phyloP scores from a whole-genome alignment of 1,140 invertebrate species.

The Drosophila athabasca region DNA sequence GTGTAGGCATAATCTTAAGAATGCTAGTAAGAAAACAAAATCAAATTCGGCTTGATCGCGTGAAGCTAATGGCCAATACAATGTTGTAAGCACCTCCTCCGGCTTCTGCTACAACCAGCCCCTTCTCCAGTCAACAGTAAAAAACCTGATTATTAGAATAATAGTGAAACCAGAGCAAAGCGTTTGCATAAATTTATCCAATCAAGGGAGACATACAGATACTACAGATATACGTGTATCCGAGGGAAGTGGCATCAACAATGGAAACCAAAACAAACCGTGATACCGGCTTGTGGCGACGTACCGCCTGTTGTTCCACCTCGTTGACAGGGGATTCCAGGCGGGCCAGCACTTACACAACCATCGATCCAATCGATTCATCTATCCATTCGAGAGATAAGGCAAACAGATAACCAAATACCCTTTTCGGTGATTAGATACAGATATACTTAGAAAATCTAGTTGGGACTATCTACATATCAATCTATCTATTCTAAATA shows the following conservation, averaged over 20 bases:
- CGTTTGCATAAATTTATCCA: constrained; percentile 24
- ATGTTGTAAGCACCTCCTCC: background rate
- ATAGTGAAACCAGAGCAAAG: constrained; percentile 34
- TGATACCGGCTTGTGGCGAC: background rate
- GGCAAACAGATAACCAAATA: too few species aligned
- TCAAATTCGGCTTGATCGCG: too few species aligned
- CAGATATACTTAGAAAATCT: too few species aligned
- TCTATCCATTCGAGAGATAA: too few species aligned
- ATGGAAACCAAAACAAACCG: constrained; percentile 1
- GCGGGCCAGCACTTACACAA: constrained; percentile 28
- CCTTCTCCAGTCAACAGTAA: background rate
- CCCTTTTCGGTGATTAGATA: too few species aligned
- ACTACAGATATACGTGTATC: background rate
- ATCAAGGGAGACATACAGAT: constrained; percentile 27
- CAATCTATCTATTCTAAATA: too few species aligned
- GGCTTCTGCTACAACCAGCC: background rate
- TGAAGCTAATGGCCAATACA: too few species aligned
- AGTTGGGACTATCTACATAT: too few species aligned
- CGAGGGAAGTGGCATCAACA: constrained; percentile 1
- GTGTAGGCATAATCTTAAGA: too few species aligned
- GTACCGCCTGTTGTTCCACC: constrained; percentile 33
- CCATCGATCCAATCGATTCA: background rate
- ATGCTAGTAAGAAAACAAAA: constrained; percentile 5
- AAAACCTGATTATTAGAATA: constrained; percentile 73
- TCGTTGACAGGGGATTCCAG: constrained; percentile 28